Evolutionary conservation across 2,797 vertebrate species (phyloP), one percentile per base, ranked within the genome.

Genomic region (Myotis findleyi): DNA sequence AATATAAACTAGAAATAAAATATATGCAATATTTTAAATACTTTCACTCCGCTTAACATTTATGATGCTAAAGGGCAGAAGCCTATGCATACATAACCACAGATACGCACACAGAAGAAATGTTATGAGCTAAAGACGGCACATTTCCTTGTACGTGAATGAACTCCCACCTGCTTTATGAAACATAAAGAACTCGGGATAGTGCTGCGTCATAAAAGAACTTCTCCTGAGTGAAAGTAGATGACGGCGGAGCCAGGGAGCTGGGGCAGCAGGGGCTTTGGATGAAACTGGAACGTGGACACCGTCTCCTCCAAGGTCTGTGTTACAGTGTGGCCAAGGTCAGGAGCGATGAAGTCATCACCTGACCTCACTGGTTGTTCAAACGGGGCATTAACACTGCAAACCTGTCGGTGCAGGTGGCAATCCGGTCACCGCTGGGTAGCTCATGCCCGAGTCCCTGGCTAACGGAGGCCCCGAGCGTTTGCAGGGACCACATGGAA

Each of bases 101-200:
- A 6, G n/a, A 51, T 9, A 25, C 3, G 4, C 3, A n/a, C 23
- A 20, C 5, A 88, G 73, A 88, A 72, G 23, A 49, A 20, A 33
- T 1, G 10, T 3, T 21, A 27, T 7, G 30, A 77, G 27, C 47
- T 51, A 33, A 76, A 55, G n/a, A 44, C 2, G 5, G 36, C 9
- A 57, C 14, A 59, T 57, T 44, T 21, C 38, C 38, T 38, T 53
- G 17, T 23, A 18, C 0, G 11, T 21, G 30, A 81, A 51, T 86
- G 33, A 89, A 81, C 68, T 68, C 23, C 80, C 92, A 84, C 30
- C 30, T 90, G 85, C 13, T 72, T 69, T 33, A 80, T 72, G 80
- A 68, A 92, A 69, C 44, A 88, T 8, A 53, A 90, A 81, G 38
- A 86, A 83, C 9, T 30, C 38, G 18, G n/a, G 4, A 44, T 36